Base-by-base conservation (phyloP, 1,140 invertebrate species). In the Brachionus sp. region DNA sequence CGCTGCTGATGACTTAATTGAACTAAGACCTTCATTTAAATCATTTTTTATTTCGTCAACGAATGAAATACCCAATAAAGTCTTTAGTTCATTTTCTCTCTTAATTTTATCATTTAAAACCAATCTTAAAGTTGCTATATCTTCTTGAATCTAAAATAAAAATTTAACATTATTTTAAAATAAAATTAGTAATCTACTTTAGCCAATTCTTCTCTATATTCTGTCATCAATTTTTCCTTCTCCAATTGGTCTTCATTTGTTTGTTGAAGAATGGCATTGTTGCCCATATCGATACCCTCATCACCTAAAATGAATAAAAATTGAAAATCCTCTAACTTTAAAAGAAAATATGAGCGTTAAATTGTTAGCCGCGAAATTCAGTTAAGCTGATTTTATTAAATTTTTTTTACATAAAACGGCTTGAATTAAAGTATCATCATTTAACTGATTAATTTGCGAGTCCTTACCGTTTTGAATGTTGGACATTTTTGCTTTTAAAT, bases 111-210 rank as follows among this genome's bases (percentile, higher is more conserved):
- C 80, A 23, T 83, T 66, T 68, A 83, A 25, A 9, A 83, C 80
- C 7, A 68, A 29, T 68, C 66, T 42, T 37, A 83, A 42, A 44
- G 80, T 83, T 6, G 29, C 80, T 19, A 83, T 83, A 44, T 83
- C 80, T 50, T 83, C 80, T 83, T 83, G 80, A n/a, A 82, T 82
- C 78, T 82, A 25, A 35, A 29, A 50, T n/a, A 0, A 50, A 78
- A 33, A 35, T 5, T 13, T 44, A 37, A 5, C 7, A 23, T n/a
- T n/a, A n/a, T 33, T 29, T 42, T 12, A 42, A 12, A 16, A 0
- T n/a, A 29, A 25, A 13, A n/a, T 77, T 44, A 13, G 23, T 29
- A 10, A 19, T 50, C 2, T 80, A 80, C 50, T 66, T 80, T 80
- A 25, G 77, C 35, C 37, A 80, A 44, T 66, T 80, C 77, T 80